These are phyloP conservation scores for Reinhardtius hippoglossoides DNA, from an alignment of 2,113 vertebrate species.

Conservation along the genomic window DNA sequence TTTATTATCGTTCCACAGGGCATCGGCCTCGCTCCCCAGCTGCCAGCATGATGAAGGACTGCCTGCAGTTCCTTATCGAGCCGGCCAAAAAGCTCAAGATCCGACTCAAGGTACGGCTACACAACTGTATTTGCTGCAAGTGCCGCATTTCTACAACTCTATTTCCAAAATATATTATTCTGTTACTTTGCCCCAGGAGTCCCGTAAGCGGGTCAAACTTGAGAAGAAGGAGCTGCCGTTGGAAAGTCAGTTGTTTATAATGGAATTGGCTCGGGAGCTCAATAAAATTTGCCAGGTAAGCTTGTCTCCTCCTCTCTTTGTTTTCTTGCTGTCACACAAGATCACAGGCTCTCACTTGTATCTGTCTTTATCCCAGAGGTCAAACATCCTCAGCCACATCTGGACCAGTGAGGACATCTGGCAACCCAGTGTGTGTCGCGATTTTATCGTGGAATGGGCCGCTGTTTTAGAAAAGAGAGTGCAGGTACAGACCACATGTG, in stretches of 20 bases:
- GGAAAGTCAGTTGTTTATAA: conserved; percentile 83
- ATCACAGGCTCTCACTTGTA: background rate
- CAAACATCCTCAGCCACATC: conserved; percentile 80
- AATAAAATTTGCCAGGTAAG: conserved; percentile 81
- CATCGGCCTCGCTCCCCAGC: conserved; percentile 39
- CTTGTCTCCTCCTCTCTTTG: background rate
- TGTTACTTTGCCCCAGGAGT: conserved; percentile 66
- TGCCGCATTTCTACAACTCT: background rate
- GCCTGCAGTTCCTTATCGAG: conserved; percentile 83
- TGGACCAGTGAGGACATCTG: conserved; percentile 82
- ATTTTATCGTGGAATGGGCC: conserved; percentile 81
- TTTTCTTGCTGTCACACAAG: background rate
- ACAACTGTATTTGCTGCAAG: background rate
- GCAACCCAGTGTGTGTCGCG: conserved; percentile 74
- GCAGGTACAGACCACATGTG: conserved; percentile 31
- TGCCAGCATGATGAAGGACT: conserved; percentile 84
- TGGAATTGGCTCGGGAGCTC: conserved; percentile 83
- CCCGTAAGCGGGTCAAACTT: conserved; percentile 73
- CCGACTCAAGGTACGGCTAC: conserved; percentile 75
- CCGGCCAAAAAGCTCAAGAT: conserved; percentile 84
- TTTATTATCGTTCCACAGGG: conserved; percentile 59
- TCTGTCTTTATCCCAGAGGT: conserved; percentile 60
- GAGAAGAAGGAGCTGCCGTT: conserved; percentile 79
- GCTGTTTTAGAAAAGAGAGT: conserved; percentile 75
- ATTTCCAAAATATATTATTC: too few species aligned